A percentile compares a stretch with the other conserved stretches of the same genome.
These are phyloP conservation scores for Styela plicata DNA, from an alignment of 23 tunicate species.

Conservation along the genomic window DNA sequence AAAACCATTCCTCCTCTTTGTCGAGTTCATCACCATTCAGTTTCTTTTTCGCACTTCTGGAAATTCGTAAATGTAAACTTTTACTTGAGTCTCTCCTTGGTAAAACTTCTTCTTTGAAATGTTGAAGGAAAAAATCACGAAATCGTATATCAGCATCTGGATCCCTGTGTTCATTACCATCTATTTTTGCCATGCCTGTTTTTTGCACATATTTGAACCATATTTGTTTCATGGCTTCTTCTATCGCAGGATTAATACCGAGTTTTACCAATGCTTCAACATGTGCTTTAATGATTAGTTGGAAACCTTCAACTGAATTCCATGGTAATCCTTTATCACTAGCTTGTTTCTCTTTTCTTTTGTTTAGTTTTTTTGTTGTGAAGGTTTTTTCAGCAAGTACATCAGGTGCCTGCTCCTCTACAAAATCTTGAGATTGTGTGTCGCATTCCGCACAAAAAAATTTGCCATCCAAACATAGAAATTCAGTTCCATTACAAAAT, in stretches of 20 bases:
- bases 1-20: conserved; percentile 23
- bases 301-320: conserved; percentile 58
- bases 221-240: conserved; percentile 40
- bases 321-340: conserved; percentile 56
- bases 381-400: conserved; percentile 8
- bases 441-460: conserved; percentile 53
- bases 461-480: conserved; percentile 38
- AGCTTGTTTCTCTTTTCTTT: conserved; percentile 13
- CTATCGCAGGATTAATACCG: conserved; percentile 37
- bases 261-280: conserved; percentile 38
- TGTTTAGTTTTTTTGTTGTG: neutral
- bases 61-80: neutral
- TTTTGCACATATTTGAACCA: conserved; percentile 68
- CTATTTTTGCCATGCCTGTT: conserved; percentile 43
- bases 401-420: conserved; percentile 44
- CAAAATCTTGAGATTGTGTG: conserved; percentile 57
- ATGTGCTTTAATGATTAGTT: conserved; percentile 51
- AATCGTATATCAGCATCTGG: conserved; percentile 18
- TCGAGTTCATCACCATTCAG: neutral
- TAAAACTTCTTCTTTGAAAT: neutral
- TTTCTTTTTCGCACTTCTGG: conserved; percentile 8
- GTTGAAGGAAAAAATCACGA: conserved; percentile 35
- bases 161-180: conserved; percentile 7
- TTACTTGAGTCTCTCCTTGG: neutral
- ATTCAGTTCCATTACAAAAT: conserved; percentile 44